Conservation (phyloP, 2,888 invertebrate species). For the Asteroscopus sphinx region DNA sequence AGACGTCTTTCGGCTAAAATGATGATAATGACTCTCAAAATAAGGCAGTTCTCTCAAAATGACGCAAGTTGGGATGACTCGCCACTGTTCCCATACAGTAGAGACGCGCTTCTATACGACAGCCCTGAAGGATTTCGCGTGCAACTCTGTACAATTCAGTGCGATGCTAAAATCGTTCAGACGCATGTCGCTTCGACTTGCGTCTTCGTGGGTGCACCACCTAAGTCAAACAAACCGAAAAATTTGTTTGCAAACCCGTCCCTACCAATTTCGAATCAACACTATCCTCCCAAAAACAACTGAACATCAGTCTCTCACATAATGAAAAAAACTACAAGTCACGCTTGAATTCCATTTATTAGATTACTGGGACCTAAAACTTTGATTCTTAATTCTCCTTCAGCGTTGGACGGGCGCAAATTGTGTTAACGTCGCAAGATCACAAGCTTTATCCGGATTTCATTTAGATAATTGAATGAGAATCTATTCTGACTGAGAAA, state of each 20-base stretch:
- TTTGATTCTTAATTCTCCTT: constrained; percentile 71
- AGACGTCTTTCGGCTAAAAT: too few species aligned
- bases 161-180: too few species aligned
- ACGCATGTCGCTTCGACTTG: too few species aligned
- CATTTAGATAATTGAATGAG: constrained; percentile 89
- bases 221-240: constrained; percentile 1
- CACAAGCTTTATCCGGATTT: constrained; percentile 85
- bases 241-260: not conserved
- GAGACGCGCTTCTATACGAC: too few species aligned
- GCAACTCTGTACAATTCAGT: too few species aligned
- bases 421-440: constrained; percentile 84
- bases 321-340: constrained; percentile 51
- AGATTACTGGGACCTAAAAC: constrained; percentile 65
- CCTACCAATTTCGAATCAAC: not conserved
- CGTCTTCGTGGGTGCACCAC: too few species aligned
- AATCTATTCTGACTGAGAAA: constrained; percentile 85
- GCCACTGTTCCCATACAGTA: too few species aligned
- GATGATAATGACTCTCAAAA: too few species aligned
- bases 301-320: constrained; percentile 1
- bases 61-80: too few species aligned
- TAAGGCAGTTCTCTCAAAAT: too few species aligned
- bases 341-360: constrained; percentile 59
- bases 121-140: too few species aligned
- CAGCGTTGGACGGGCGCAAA: constrained; percentile 75
- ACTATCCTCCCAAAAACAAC: not conserved